A percentile compares a stretch with the other conserved stretches of the same genome.
Evolutionary conservation across 1,140 invertebrate genomes (phyloP).

Genomic region (Aphidius ervi): DNA sequence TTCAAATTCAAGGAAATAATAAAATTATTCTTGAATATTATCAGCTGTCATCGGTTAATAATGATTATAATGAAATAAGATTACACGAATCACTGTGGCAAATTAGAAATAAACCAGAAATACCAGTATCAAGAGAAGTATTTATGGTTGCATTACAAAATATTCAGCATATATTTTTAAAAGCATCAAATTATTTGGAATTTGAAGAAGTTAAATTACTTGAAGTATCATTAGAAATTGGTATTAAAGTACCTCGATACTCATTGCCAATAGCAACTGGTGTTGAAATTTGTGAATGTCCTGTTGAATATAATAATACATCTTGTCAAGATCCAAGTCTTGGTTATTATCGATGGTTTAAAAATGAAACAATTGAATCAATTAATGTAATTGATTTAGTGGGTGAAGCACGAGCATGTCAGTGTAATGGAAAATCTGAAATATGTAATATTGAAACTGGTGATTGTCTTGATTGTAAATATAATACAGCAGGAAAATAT

Average conservation of each 20-base stretch:
- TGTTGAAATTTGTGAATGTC: conserved; percentile 87
- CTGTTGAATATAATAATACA: conserved; percentile 69
- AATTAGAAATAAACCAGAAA: conserved; percentile 58
- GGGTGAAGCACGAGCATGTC: conserved; percentile 74
- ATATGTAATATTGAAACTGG: conserved; percentile 82
- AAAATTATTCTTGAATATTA: conserved; percentile 76
- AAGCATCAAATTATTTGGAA: conserved; percentile 68
- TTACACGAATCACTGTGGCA: conserved; percentile 65
- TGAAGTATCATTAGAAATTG: conserved; percentile 80
- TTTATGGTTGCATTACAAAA: conserved; percentile 89
- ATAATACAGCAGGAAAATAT: conserved; percentile 72
- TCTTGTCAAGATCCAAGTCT: conserved; percentile 85
- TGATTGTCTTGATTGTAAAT: conserved; percentile 77
- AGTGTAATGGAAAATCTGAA: conserved; percentile 76
- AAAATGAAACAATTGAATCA: conserved; percentile 48
- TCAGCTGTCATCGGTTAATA: conserved; percentile 42
- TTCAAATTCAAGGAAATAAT: conserved; percentile 78
- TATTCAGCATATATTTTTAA: conserved; percentile 73
- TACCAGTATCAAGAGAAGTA: conserved; percentile 65
- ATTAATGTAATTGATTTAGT: conserved; percentile 73
- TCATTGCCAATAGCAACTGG: conserved; percentile 69
- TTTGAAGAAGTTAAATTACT: conserved; percentile 64
- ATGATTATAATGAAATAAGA: conserved; percentile 60
- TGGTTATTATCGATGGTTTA: conserved; percentile 77
- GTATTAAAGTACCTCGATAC: conserved; percentile 60